Evolutionary conservation across 2,113 vertebrate genomes (phyloP), one percentile per base, ranked within the genome.

Genomic region (Indicator indicator): DNA sequence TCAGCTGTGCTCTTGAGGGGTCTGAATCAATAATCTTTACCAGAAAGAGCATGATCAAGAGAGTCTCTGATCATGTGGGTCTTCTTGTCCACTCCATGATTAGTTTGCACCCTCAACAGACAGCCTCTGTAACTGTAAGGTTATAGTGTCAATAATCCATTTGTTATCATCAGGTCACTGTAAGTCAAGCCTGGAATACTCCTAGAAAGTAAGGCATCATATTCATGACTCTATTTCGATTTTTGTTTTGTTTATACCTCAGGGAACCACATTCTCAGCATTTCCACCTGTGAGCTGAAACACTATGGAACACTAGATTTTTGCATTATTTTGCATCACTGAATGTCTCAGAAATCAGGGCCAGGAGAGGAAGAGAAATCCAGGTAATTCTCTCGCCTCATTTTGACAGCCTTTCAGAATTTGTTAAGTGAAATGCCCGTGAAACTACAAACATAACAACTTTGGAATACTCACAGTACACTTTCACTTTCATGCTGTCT

Each of bases 391-490:
- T 60, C 42, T 65, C 83, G 54, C 72, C 58, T 93, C 63, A 27
- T 86, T 95, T 88, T 95, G 80, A 95, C 87, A 96, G 79, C 54
- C 58, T 42, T 91, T 93, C 76, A 68, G 58, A 50, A 88, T 83
- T 74, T 38, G 71, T 92, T 95, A 84, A 75, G 86, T 2, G 15
- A 74, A 94, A 84, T 84, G 76, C 44, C 33, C 1, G 0, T 74
- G 64, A 78, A 90, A 81, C 38, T 60, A 62, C 60, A 86, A 75
- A 90, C 92, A 62, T 40, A 74, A 11, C 17, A 20, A 15, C 62
- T 87, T 63, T 56, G 11, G 56, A 88, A 55, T 64, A 17, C 24
- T 83, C 5, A 0, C 80, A 64, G 32, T 69, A 11, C 14, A 6
- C 7, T 90, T 83, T 12, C 72, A 40, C 12, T 92, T 86, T 72